Base-by-base conservation (phyloP, 2,797 vertebrate species). In the Apodemus agrarius region DNA sequence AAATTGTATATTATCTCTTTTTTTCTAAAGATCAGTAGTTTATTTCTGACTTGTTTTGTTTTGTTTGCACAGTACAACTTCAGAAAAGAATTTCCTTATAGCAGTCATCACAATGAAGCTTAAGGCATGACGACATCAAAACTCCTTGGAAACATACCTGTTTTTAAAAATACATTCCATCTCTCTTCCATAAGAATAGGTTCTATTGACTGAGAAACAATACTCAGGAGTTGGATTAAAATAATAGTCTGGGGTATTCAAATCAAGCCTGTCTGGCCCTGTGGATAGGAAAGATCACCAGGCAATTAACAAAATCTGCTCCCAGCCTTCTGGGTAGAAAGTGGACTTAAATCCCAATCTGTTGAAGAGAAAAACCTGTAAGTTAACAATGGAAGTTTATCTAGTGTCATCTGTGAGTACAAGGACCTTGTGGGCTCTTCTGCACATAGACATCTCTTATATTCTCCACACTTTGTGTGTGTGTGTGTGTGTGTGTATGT, bases 1-100 rank as follows among this genome's bases (percentile, higher is more conserved):
- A 93, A 97, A 96, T 86, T 86, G 0, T 92, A 74, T 85, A 34
- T 95, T 94, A 93, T 89, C 59, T 81, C 46, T 94, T 75, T 88
- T 63, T 92, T 34, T 17, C 65, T 72, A 72, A 72, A 72, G 17
- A 37, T n/a, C 67, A 67, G n/a, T 72, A 37, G 67, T 72, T 67
- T 67, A 67, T 67, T 72, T 21, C n/a, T 72, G 17, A 72, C 46
- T 49, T 49, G 43, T 43, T 43, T 43, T 43, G 43, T 43, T 43
- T 43, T 43, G 43, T 43, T 69, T n/a, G 17, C n/a, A 72, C 17
- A 21, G 67, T 72, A 72, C 7, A 37, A 7, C 34, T 72, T 72
- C 9, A 34, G 16, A 21, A 65, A 37, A 72, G 19, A 1, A 3
- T 37, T 21, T 72, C 7, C n/a, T 72, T 37, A 72, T 72, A 37